Conservation (phyloP, 1,140 invertebrate species). For the Adoxophyes honmai region DNA sequence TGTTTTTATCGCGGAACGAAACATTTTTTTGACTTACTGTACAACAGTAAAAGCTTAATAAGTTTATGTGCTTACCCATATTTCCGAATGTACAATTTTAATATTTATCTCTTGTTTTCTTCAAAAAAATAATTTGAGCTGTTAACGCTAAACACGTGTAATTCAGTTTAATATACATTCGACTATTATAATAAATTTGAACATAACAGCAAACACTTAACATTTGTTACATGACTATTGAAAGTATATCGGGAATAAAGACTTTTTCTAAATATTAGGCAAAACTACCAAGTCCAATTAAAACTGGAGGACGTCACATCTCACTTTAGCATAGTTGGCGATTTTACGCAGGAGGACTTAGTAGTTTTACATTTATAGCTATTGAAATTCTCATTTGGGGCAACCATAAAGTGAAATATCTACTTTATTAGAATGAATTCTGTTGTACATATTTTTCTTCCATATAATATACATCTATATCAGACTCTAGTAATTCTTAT, state of each 20-base stretch:
- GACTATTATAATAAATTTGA: slow-evolving; percentile 6
- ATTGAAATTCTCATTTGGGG: no score
- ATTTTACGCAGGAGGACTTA: no score
- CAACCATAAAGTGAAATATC: no score
- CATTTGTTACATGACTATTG: no score
- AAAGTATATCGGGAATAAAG: background rate
- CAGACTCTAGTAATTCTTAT: no score
- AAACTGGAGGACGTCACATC: no score
- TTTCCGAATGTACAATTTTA: slow-evolving; percentile 8
- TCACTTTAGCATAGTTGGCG: no score
- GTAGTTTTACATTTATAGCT: no score
- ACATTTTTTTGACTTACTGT: background rate
- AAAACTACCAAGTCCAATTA: no score
- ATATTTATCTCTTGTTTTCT: background rate
- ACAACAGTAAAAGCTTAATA: background rate
- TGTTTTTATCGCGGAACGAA: no score
- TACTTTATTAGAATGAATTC: background rate
- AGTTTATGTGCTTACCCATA: background rate
- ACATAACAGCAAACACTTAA: background rate
- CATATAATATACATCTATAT: background rate
- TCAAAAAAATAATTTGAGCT: background rate
- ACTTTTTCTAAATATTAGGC: no score
- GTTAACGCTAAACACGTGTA: background rate
- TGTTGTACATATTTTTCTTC: background rate
- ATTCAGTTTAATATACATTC: background rate